Base-by-base conservation (phyloP, 2,797 vertebrate species). In the Valencia hispanica region DNA sequence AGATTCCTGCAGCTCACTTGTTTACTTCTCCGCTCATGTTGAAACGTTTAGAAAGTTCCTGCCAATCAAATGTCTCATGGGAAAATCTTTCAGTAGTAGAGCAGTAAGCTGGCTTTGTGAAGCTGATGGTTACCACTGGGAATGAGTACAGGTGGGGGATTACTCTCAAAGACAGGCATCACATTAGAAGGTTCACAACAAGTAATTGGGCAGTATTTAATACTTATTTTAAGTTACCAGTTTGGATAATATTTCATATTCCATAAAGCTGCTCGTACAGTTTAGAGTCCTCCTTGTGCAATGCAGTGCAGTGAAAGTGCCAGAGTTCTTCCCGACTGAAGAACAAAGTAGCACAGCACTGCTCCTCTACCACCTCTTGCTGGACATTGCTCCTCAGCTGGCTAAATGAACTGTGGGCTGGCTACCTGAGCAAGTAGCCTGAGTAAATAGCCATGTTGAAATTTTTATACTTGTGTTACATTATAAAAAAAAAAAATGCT, bases 1-100 rank as follows among this genome's bases (percentile, higher is more conserved):
- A 76, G 83, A 79, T 85, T 84, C 84, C 88, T 87, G 86, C 75
- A 22, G 80, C 79, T 15, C 36, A 73, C 77, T 74, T 68, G 83
- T 83, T 87, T 51, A 66, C 71, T 5, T 61, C 50, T 73, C 51
- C 70, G 75, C 41, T 68, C 72, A 0, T 77, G 68, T 70, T 72
- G 65, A 78, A 51, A 66, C 68, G 70, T 77, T 81, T 70, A 69
- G 61, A 83, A 78, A 59, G 73, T 70, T 74, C 15, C 75, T 79
- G 74, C 73, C 77, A 74, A 76, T 82, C 88, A 91, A n/a, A 45
- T 61, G 70, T 73, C 79, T 81, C 39, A 71, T 59, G 34, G 66
- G 73, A 45, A 72, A 76, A 77, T 53, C 63, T 73, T 79, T 79
- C 5, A 32, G 65, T 43, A n/a, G 39, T 68, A 41, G 70, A 17